Base-by-base conservation (phyloP, 1,140 invertebrate species). In the Lepidurus apus region DNA sequence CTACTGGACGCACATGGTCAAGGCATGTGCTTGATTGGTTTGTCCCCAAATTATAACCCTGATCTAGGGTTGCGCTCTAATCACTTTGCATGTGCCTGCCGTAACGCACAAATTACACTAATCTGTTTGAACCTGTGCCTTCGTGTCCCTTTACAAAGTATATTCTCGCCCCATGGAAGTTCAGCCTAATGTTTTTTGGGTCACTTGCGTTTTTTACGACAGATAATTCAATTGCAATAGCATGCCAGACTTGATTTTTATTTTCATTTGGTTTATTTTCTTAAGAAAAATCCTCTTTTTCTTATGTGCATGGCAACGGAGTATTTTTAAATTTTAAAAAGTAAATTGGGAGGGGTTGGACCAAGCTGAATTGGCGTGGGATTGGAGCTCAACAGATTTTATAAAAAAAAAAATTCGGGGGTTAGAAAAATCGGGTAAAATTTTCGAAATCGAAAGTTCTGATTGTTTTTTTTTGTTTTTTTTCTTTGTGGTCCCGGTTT, bases 351-450 rank as follows among this genome's bases (percentile, higher is more conserved):
- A 34, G 34, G 34, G 34, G 34, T 34, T 34, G 34, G 34, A 34
- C 34, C 34, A 34, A 34, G 34, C 34, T 34, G 34, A 34, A 2
- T 34, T 34, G 34, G 34, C 34, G 34, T 34, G 34, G 34, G 34
- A 34, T 34, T 34, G 34, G 34, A 34, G 34, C 34, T 34, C 24
- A 24, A 73, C 24, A 73, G 24, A n/a, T 73, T 73, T 24, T 17
- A 2, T 73, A 2, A 21, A 73, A 73, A 21, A 73, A 73, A 73
- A 73, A 1, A n/a, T 73, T n/a, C 17, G 74, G 4, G 11, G 11
- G 74, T 11, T 24, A 77, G 47, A 44, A 24, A 47, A 77, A 77
- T 6, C 24, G 47, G 24, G 44, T 44, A 43, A 76, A 76, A 76
- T 43, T 76, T 74, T 11, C 6, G 4, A 75, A 17, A 44, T 11